These are phyloP conservation scores for Paelopatides confundens DNA, from an alignment of 53 echinoderm and acorn worm genomes.

Conservation along the genomic window DNA sequence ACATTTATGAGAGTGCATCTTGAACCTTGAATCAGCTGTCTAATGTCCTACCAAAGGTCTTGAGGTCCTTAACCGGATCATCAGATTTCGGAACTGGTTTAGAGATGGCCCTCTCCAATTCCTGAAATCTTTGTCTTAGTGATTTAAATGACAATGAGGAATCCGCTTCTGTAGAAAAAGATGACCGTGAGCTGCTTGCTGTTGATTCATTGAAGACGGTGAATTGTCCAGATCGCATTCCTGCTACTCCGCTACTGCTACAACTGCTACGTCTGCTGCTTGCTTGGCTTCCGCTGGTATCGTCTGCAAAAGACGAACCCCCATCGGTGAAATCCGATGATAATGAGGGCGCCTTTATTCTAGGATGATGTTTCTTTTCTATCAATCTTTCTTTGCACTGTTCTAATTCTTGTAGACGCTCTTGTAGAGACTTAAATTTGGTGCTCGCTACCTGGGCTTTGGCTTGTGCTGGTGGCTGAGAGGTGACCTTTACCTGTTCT, in stretches of 20 bases:
- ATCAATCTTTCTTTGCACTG: constrained; percentile 62
- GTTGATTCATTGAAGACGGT: neutral
- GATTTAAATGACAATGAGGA: constrained; percentile 76
- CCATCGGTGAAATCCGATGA: constrained; percentile 52
- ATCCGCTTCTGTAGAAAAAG: constrained; percentile 59
- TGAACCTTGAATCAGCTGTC: neutral
- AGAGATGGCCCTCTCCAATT: constrained; percentile 81
- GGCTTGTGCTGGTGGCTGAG: neutral
- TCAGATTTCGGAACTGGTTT: constrained; percentile 83
- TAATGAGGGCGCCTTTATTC: constrained; percentile 44
- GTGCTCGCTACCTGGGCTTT: neutral
- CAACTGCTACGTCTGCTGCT: constrained; percentile 82
- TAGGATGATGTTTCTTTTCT: constrained; percentile 5
- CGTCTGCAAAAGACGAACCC: constrained; percentile 18
- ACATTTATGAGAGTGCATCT: no score
- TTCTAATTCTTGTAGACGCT: constrained; percentile 79
- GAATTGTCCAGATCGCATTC: neutral
- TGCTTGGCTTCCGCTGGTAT: constrained; percentile 62
- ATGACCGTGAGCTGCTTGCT: constrained; percentile 7
- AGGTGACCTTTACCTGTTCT: constrained; percentile 45
- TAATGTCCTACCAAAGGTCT: constrained; percentile 23
- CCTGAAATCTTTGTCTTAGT: constrained; percentile 79
- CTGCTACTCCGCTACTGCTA: neutral
- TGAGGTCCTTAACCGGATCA: constrained; percentile 75
- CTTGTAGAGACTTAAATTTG: constrained; percentile 75